These are phyloP conservation scores for Lanistes nyassanus DNA, from an alignment of 1,140 invertebrate genomes.

Conservation along the genomic window DNA sequence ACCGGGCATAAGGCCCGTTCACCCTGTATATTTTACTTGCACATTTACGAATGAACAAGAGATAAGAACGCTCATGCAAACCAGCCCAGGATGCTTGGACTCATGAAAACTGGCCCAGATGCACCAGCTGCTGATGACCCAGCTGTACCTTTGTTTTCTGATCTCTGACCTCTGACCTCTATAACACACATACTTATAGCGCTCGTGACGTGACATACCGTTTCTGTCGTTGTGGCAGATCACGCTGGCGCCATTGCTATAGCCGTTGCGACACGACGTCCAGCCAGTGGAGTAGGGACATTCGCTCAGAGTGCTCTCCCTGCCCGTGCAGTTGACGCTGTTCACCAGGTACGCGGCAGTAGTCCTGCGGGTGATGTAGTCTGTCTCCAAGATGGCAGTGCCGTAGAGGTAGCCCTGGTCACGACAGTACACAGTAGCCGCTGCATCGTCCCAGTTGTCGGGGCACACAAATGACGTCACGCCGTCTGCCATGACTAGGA, in stretches of 20 bases:
- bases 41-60: too few species aligned
- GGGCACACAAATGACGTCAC: constrained; percentile 76
- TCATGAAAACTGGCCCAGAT: too few species aligned
- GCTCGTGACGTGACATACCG: too few species aligned
- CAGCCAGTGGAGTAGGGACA: constrained; percentile 66
- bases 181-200: too few species aligned
- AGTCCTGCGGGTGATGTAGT: not conserved
- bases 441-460: constrained; percentile 75
- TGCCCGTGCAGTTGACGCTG: constrained; percentile 76
- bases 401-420: constrained; percentile 71
- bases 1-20: too few species aligned
- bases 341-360: constrained; percentile 70
- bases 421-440: constrained; percentile 76
- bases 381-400: not conserved
- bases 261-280: not conserved
- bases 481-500: constrained; percentile 64
- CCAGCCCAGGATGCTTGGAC: too few species aligned
- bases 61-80: too few species aligned
- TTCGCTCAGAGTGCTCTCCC: constrained; percentile 75
- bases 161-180: too few species aligned
- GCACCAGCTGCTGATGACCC: too few species aligned
- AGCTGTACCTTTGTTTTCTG: too few species aligned
- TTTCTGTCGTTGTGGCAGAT: constrained; percentile 15
- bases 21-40: too few species aligned
- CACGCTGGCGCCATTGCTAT: constrained; percentile 13